Base-by-base conservation (phyloP, 2,888 invertebrate species). In the Papilio elwesi region DNA sequence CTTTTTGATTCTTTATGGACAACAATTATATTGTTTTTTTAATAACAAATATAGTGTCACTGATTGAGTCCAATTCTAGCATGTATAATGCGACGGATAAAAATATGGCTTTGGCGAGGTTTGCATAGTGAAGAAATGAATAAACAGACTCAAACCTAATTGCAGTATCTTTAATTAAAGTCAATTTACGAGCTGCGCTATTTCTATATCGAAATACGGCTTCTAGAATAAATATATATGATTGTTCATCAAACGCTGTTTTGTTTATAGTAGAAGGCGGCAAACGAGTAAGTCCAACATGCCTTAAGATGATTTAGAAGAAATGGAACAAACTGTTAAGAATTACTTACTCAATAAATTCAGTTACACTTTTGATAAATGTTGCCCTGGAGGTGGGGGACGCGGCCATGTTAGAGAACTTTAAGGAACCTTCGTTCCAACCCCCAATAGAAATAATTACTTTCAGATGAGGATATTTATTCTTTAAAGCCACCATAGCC, bases 391-490 rank as follows among this genome's bases (percentile, higher is more conserved):
- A 16, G 0, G 9, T 11, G 0, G 68, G 8, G 0, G 68, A 49
- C 12, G 47, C 94, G 0, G 95, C 96, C 83, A 97, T 87, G 26
- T 88, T 87, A 0, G 96, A 96, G 51, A 76, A 96, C 78, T 95
- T 95, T 10, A 86, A 81, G 0, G 97, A 97, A 0, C 97, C 97
- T 85, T 97, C 97, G 84, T 97, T 97, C 97, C 97, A 97, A 1
- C 97, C 97, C 0, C 97, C 97, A 72, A 97, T 95, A 0, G 96
- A 97, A 26, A 97, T 80, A 8, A 95, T 93, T 10, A 96, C 94
- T 81, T 93, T 95, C 38, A 97, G 85, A 80, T 95, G 95, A 0
- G 96, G 95, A 87, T 96, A 93, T 26, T 87, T 88, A 65, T 91
- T 84, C 78, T 95, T 95, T 5, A 96, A 82, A 0, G 87, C 88